Base-by-base conservation (phyloP, 2,888 invertebrate genomes). In the Galeruca laticollis region DNA sequence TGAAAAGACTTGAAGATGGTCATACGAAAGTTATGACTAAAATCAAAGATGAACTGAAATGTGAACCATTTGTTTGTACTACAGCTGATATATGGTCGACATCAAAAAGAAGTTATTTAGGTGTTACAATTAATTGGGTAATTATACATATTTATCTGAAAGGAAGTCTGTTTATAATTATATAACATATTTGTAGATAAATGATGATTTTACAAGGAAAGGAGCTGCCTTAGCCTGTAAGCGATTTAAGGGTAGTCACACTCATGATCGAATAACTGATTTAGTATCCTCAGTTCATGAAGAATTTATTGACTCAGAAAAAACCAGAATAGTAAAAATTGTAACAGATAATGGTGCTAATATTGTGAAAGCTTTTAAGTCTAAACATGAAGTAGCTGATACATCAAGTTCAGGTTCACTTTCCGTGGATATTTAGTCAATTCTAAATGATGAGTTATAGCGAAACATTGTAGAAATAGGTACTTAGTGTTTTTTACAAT, bases 241-340 rank as follows among this genome's bases (percentile, higher is more conserved):
- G 35, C 35, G 35, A 35, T 35, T 35, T 35, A 10, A 35, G 2
- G 35, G 35, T 47, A 47, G 47, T 47, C 47, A 47, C 47, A 47
- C 47, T 47, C 47, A 18, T 47, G 47, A 47, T 47, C 47, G 47
- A 47, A 47, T 47, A 47, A 13, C 15, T 47, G 47, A 47, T 47
- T 47, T 47, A 47, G 47, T 47, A 47, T 47, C 47, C 11, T 47
- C 47, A 15, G n/a, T 47, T 47, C 47, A 47, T 15, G 47, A 47
- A 47, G 47, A 47, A 47, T 47, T 47, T 47, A 47, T 47, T 47
- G 47, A 47, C n/a, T 47, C 47, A 47, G 47, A 47, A 47, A 47
- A 47, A 47, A 47, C 15, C n/a, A 47, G 18, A 47, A 47, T 47
- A 47, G 47, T 47, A 18, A 47, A 47, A 47, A 47, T 47, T 47